Evolutionary conservation across 2,113 vertebrate species (phyloP), one percentile per base, ranked within the genome.

Genomic region (Varanus komodoensis): DNA sequence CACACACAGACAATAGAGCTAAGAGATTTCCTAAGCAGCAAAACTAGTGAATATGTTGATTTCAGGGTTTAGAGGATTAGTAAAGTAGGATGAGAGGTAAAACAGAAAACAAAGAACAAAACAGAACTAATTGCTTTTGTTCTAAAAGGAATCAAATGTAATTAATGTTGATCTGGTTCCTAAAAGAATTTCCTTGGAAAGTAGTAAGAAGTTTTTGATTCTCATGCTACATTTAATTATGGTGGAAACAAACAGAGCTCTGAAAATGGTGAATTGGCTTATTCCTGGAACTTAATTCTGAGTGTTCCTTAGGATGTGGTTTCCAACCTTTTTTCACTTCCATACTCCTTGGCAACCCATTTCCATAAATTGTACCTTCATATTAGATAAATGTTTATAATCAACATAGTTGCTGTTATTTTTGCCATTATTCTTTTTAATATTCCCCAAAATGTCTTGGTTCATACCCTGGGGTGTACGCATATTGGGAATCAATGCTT

Each of bases 121-220:
- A 3, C 8, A 17, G 19, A 90, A 88, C 15, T 91, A 75, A 89
- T 90, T 92, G 92, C 29, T 61, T 73, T 52, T 23, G 4, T 32
- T 93, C n/a, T 90, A 68, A 89, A 89, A 29, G 90, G 6, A 82
- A 87, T 91, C 75, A 52, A 91, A 91, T 27, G 38, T 82, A 69
- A 73, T 92, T 78, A 89, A 85, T 38, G 3, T 44, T 83, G 15
- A 81, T 81, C 7, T n/a, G 7, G 23, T 73, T 74, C 44, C 34
- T 57, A 86, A 86, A 73, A 86, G 8, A 57, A 52, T 54, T 80
- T 9, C 27, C 23, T 80, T 52, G 48, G 27, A 80, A 54, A 50
- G 48, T 23, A 48, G 25, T 78, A 44, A 48, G 44, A 48, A 74
- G 14, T 3, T 84, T 67, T 68, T 84, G 23, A 84, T 23, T 21